Percentiles rank a stretch among this genome's conserved stretches.
Evolutionary conservation across 2,113 vertebrate genomes (phyloP).

Genomic region (Nestor notabilis): DNA sequence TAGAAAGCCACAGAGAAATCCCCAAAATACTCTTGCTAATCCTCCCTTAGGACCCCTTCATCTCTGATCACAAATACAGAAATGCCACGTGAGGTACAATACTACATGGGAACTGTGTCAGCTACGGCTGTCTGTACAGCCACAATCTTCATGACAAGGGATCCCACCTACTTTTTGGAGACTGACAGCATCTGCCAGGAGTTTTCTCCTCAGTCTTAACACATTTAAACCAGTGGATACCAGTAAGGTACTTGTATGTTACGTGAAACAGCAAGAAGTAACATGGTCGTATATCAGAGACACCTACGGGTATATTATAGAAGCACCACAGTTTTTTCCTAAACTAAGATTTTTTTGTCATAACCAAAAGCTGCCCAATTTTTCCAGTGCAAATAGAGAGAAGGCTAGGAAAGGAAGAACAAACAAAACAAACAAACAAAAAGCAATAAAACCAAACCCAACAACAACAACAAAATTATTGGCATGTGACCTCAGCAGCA

Average conservation of each 20-base stretch:
- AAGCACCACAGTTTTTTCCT: not conserved
- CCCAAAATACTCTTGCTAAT: not conserved
- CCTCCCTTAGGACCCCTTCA: not conserved
- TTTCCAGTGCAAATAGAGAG: not conserved
- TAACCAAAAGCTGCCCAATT: not conserved
- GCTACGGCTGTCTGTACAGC: not conserved
- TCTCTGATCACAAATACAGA: not conserved
- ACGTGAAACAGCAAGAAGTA: not conserved
- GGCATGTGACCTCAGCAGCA: not conserved
- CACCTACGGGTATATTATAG: not conserved
- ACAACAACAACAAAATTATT: not conserved
- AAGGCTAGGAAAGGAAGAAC: not conserved
- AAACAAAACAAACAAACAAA: not conserved
- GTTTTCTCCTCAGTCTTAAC: not conserved
- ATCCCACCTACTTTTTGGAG: not conserved
- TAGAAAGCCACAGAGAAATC: conserved; percentile 29
- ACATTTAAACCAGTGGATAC: not conserved
- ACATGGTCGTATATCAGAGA: not conserved
- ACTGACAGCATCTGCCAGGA: not conserved
- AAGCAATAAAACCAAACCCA: not conserved
- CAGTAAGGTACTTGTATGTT: not conserved
- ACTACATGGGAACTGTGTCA: not conserved
- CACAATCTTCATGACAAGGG: not conserved
- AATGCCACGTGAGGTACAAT: not conserved
- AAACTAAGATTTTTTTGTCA: not conserved